A percentile compares a stretch with the other conserved stretches of the same genome.
These are phyloP conservation scores for Manacus vitellinus DNA, from an alignment of 2,113 vertebrate genomes.

Conservation along the genomic window DNA sequence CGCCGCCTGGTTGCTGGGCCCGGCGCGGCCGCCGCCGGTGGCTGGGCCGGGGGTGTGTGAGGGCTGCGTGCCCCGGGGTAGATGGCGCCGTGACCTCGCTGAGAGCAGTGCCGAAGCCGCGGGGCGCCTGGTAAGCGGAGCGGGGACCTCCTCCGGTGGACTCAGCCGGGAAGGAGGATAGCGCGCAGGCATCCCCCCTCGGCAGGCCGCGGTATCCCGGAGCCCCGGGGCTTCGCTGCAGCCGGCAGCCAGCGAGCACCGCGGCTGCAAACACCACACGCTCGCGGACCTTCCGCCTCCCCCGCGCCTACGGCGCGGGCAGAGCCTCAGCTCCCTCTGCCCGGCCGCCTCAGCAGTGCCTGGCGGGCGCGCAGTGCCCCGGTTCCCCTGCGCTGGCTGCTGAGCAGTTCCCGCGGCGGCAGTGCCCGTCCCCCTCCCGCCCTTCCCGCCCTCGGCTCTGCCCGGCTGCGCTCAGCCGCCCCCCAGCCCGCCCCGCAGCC, in stretches of 20 bases:
- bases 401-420: too few species aligned
- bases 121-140: constrained; percentile 82
- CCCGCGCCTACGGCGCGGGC: background rate
- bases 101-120: constrained; percentile 70
- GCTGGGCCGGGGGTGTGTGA: constrained; percentile 9
- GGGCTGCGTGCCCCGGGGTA: constrained; percentile 32
- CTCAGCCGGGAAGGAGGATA: background rate
- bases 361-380: background rate
- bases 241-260: background rate
- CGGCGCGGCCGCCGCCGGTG: background rate
- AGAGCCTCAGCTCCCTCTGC: background rate
- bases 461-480: background rate
- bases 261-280: background rate
- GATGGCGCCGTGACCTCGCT: constrained; percentile 82
- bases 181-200: background rate
- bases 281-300: background rate
- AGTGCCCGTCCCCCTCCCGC: background rate
- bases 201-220: background rate
- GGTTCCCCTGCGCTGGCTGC: too few species aligned
- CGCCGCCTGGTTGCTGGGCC: background rate
- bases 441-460: too few species aligned
- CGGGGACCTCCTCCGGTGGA: background rate
- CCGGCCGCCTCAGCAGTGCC: background rate
- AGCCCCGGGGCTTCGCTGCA: background rate
- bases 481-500: background rate